Base-by-base conservation (phyloP, 2,113 vertebrate genomes). In the Oxygymnocypris stewartii region DNA sequence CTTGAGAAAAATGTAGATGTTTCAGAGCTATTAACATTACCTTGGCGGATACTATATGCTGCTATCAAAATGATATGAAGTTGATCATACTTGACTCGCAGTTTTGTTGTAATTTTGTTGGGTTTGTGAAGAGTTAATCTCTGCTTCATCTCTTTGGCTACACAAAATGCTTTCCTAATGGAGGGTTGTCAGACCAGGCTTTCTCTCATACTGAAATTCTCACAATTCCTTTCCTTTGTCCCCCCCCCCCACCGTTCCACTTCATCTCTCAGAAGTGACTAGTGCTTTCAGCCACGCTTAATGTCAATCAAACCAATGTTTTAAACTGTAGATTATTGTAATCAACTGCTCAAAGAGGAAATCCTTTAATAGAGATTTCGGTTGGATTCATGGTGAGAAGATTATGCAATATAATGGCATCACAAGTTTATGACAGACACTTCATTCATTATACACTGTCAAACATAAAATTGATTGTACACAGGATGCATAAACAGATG, bases 171-270 rank as follows among this genome's bases (percentile, higher is more conserved):
- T 57, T 73, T 84, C 47, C 78, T 86, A 86, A 81, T 81, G 54
- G 25, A 71, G 54, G 78, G 85, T 86, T 86, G 85, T 86, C 85
- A 81, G 49, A 20, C 13, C 65, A 81, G 31, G 31, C 85, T 86
- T 81, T 86, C 77, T 20, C 65, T 80, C 35, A 14, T 73, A 57
- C 61, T 73, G 81, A 79, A 85, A 69, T 79, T 61, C 14, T 63
- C 51, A 63, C 80, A 47, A 37, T 40, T 59, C 31, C 31, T 31
- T 61, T 14, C 67, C 16, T 75, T 23, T 35, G 23, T 11, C 42
- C 16, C 37, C 37, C 69, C 10, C 42, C 51, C 28, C 20, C 76
- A 85, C 42, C 25, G 57, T 71, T 86, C 77, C 63, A 69, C 84
- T 59, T 65, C 67, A 42, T 84, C 13, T 84, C 42, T 51, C 65